Conservation (phyloP, 2,797 vertebrate genomes). For the Enteromius anoplus region DNA sequence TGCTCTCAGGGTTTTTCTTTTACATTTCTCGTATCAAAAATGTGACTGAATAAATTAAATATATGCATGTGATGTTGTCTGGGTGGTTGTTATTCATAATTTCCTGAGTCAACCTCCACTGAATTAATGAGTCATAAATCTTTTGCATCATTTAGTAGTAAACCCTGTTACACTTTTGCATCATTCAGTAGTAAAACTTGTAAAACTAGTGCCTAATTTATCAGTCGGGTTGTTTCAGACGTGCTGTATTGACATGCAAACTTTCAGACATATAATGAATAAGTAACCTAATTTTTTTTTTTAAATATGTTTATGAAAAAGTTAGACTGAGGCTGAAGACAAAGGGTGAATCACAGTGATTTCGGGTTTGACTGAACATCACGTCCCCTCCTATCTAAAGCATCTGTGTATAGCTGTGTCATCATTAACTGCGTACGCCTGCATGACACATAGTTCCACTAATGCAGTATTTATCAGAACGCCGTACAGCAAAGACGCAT, state of each 20-base stretch:
- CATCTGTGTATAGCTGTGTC: constrained; percentile 1
- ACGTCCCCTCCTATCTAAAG: constrained; percentile 34
- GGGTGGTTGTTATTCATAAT: constrained; percentile 24
- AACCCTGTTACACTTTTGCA: constrained; percentile 28
- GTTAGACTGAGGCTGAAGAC: not conserved
- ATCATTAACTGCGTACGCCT: constrained; percentile 42
- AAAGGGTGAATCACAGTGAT: constrained; percentile 1
- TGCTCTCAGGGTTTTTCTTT: not conserved
- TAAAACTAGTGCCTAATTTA: constrained; percentile 5
- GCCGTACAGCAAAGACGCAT: not conserved
- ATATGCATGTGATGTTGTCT: not conserved
- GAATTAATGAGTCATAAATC: constrained; percentile 46
- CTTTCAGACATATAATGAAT: not conserved
- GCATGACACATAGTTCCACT: constrained; percentile 35
- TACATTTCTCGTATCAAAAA: not conserved
- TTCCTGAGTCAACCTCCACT: constrained; percentile 43
- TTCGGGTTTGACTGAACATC: constrained; percentile 15
- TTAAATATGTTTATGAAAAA: not conserved
- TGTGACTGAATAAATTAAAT: not conserved
- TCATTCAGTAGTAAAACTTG: constrained; percentile 25
- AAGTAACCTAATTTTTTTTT: not conserved
- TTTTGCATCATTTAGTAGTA: constrained; percentile 39
- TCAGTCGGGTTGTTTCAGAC: not conserved
- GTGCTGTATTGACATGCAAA: not conserved
- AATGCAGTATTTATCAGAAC: constrained; percentile 1